phyloP scores from a whole-genome alignment of 2,113 vertebrate genomes.

The Ptilonorhynchus violaceus region DNA sequence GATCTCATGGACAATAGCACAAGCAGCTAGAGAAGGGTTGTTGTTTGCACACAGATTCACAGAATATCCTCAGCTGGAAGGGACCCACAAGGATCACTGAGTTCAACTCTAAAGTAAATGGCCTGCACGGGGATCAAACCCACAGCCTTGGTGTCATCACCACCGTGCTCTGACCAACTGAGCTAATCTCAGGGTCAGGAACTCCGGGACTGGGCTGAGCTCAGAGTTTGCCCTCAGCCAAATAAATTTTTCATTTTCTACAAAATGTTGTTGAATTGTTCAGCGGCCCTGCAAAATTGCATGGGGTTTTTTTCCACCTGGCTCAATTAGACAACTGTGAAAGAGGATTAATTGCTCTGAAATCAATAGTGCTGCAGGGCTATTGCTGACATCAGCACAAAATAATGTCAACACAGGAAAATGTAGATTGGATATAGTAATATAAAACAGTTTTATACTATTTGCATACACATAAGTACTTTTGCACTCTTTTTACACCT shows the following conservation, averaged over 20 bases:
- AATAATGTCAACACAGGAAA: constrained; percentile 2
- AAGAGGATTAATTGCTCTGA: neutral
- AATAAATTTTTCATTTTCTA: neutral
- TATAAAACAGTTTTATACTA: neutral
- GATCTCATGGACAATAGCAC: neutral
- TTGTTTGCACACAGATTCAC: neutral
- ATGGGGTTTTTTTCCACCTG: neutral
- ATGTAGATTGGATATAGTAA: neutral
- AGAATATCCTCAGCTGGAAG: neutral
- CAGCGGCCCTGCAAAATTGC: neutral
- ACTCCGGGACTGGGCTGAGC: neutral
- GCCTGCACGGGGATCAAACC: neutral
- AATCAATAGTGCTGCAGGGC: neutral
- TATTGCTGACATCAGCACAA: neutral
- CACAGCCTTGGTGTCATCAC: neutral
- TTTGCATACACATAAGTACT: neutral
- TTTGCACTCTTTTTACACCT: neutral
- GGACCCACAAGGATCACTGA: neutral
- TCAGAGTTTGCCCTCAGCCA: neutral
- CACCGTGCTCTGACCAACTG: neutral
- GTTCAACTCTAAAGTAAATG: neutral
- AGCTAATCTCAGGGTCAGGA: neutral
- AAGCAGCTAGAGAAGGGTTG: neutral
- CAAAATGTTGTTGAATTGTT: neutral
- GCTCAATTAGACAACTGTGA: neutral